Evolutionary conservation across 2,797 vertebrate species (phyloP).

Genomic region (Chelmon rostratus): DNA sequence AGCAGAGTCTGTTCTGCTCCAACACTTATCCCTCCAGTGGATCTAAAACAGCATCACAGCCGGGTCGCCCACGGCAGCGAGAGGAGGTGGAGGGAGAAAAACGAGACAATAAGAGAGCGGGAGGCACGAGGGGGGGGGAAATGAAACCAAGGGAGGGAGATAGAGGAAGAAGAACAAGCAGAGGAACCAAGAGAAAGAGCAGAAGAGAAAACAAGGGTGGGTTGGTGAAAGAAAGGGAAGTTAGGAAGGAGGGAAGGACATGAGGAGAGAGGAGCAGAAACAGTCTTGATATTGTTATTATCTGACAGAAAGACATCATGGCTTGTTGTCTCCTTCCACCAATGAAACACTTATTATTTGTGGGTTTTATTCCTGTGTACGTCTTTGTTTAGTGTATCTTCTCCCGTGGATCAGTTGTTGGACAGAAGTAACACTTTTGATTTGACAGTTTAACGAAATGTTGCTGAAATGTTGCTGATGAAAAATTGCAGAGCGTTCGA

Average conservation of each 20-base stretch:
- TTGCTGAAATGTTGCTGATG: too few relatives aligned
- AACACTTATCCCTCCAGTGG: conserved; percentile 43
- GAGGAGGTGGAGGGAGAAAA: conserved; percentile 43
- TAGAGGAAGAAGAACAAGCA: conserved; percentile 38
- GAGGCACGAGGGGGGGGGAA: conserved; percentile 29
- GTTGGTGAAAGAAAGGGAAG: conserved; percentile 47
- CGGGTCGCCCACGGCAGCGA: conserved; percentile 43
- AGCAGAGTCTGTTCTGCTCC: conserved; percentile 44
- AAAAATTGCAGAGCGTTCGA: background rate
- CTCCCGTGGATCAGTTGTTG: background rate
- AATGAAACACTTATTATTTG: background rate
- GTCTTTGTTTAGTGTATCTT: background rate
- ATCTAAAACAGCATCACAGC: conserved; percentile 59
- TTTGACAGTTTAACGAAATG: background rate
- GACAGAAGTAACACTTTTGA: background rate
- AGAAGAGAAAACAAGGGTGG: conserved; percentile 55
- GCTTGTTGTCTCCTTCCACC: background rate
- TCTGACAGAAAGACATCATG: background rate
- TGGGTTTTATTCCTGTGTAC: background rate
- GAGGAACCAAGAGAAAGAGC: conserved; percentile 40
- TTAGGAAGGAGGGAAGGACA: background rate
- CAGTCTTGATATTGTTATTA: background rate
- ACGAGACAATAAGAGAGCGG: conserved; percentile 1
- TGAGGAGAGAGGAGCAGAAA: background rate
- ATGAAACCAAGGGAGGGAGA: conserved; percentile 45